Conservation (phyloP, 1,140 invertebrate genomes). For the Chironomus tepperi region DNA sequence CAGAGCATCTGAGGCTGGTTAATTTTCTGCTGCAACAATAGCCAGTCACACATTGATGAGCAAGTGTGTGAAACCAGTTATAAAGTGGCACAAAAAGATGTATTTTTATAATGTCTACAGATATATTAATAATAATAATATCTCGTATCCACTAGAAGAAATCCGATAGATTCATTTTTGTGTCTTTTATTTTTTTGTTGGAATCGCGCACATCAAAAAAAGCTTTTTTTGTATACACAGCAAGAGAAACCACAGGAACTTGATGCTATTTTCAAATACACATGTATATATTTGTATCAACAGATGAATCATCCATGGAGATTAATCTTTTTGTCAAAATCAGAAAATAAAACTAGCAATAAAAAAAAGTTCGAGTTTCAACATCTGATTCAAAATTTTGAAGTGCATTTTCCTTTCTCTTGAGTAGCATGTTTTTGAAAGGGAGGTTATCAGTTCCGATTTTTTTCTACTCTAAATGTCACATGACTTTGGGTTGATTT, state of each 20-base stretch:
- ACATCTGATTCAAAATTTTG: too few species aligned
- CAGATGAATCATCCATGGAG: too few species aligned
- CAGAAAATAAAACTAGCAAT: too few species aligned
- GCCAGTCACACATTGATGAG: slow-evolving; percentile 20
- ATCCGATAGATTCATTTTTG: not conserved
- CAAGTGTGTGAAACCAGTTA: slow-evolving; percentile 23
- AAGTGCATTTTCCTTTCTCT: too few species aligned
- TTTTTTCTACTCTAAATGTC: too few species aligned
- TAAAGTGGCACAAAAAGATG: slow-evolving; percentile 20
- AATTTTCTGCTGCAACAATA: not conserved
- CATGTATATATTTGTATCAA: too few species aligned
- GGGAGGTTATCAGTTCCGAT: too few species aligned
- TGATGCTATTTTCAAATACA: not conserved
- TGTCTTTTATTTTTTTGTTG: not conserved
- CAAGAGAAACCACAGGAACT: not conserved
- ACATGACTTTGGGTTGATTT: too few species aligned
- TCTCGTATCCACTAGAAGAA: not conserved
- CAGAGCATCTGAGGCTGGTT: not conserved
- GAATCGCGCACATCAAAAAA: slow-evolving; percentile 1
- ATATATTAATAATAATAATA: not conserved
- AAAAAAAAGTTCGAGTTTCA: too few species aligned
- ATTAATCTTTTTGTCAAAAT: too few species aligned
- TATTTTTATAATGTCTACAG: not conserved
- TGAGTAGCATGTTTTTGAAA: too few species aligned
- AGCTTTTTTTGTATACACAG: slow-evolving; percentile 2